Base-by-base conservation (phyloP, 2,888 invertebrate genomes). In the Pristionchus arcanus region DNA sequence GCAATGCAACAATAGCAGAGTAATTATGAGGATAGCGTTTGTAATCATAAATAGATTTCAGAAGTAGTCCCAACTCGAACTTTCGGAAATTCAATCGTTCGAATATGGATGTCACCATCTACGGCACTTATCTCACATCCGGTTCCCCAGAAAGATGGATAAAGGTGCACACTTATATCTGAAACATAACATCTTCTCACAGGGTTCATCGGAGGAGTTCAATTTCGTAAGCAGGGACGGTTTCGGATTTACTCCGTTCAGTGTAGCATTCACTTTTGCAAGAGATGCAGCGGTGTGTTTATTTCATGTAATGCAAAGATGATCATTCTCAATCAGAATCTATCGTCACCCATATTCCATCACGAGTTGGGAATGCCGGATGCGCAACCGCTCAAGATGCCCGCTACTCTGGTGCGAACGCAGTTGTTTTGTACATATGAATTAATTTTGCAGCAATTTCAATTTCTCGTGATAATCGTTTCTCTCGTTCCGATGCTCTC, bases 401-500 rank as follows among this genome's bases (percentile, higher is more conserved):
- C 83, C n/a, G n/a, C 11, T 28, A 83, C 83, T 4, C 53, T 83
- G 15, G 83, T 83, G 19, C 7, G 53, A 7, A 11, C 0, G n/a
- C n/a, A 28, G 37, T 77, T n/a, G 34, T 31, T 49, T n/a, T 49
- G 2, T 49, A 15, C 2, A 28, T 28, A 4, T 7, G 4, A 11
- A 49, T 25, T 53, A 11, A 53, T 25, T n/a, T 37, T 83, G 11
- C 83, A 83, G 83, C 0, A n/a, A 21, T 83, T 83, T 15, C 25
- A 49, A n/a, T 16, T 16, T n/a, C 83, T 83, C 13, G 49, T 83
- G 1, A 28, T 83, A 7, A 15, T 83, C 31, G 25, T 53, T 3
- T 42, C 83, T 28, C 55, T 85, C 19, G 85, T 85, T 55, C 85
- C 85, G 16, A 85, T 85, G 85, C 63, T 85, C 59, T 34, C 63